Conservation (phyloP, 2,888 invertebrate species). For the Watsonalla cultraria region DNA sequence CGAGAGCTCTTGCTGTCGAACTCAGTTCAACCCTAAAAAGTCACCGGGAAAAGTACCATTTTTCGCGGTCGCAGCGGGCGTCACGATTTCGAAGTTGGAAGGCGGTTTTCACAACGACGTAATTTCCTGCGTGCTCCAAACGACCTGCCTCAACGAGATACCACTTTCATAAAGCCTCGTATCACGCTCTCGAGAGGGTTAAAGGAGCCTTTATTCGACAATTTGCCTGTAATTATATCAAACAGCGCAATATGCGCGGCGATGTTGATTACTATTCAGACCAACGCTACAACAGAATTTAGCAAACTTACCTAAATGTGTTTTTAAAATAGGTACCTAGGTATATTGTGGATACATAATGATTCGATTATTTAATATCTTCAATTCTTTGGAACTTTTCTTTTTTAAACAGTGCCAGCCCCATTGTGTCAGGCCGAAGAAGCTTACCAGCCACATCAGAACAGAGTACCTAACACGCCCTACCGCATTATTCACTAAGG, state of each 20-base stretch:
- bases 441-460: too few relatives aligned
- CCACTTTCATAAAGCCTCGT: slow-evolving; percentile 41
- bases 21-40: slow-evolving; percentile 28
- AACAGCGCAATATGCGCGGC: slow-evolving; percentile 16
- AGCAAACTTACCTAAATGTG: too few relatives aligned
- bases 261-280: slow-evolving; percentile 12
- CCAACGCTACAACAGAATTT: slow-evolving; percentile 8
- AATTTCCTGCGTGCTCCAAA: slow-evolving; percentile 48
- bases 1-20: slow-evolving; percentile 21
- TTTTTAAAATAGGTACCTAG: too few relatives aligned
- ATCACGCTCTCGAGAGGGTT: slow-evolving; percentile 38
- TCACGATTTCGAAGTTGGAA: slow-evolving; percentile 13
- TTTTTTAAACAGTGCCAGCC: too few relatives aligned
- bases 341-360: too few relatives aligned
- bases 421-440: too few relatives aligned
- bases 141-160: slow-evolving; percentile 47
- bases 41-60: slow-evolving; percentile 21
- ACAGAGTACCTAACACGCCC: too few relatives aligned
- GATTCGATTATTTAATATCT: too few relatives aligned
- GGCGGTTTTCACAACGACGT: slow-evolving; percentile 31
- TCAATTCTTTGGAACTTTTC: too few relatives aligned
- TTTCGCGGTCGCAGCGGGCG: slow-evolving; percentile 21
- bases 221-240: slow-evolving; percentile 33
- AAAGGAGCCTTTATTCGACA: slow-evolving; percentile 32
- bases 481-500: too few relatives aligned